Evolutionary conservation across 2,888 invertebrate genomes (phyloP).

Genomic region (Lasioglossum figueresi): DNA sequence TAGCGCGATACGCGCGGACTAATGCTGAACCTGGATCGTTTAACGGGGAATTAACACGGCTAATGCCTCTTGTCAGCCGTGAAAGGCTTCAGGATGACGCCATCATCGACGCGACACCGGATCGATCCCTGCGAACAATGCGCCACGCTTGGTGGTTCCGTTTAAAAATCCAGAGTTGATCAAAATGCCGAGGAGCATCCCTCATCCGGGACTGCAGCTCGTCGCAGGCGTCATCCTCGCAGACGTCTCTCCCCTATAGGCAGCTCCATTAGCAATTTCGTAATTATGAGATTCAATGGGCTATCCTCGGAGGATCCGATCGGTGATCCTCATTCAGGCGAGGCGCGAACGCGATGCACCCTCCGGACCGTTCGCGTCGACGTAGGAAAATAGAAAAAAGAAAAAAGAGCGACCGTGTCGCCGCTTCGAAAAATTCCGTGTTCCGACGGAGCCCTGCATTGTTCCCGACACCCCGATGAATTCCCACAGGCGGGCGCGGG

Average conservation of each 20-base stretch:
- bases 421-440: conserved; percentile 47
- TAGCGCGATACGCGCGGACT: not conserved
- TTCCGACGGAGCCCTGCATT: conserved; percentile 30
- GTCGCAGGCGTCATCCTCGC: conserved; percentile 4
- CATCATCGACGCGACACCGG: conserved; percentile 7
- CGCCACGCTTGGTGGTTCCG: not conserved
- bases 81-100: not conserved
- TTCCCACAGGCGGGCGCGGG: conserved; percentile 63
- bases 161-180: conserved; percentile 11
- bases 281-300: conserved; percentile 77
- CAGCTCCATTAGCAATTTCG: conserved; percentile 80
- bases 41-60: conserved; percentile 4
- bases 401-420: not conserved
- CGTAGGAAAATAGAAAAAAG: not conserved
- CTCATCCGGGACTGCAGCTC: conserved; percentile 32
- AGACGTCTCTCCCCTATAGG: conserved; percentile 34
- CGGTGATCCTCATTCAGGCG: conserved; percentile 64
- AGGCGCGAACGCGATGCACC: conserved; percentile 70
- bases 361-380: conserved; percentile 18
- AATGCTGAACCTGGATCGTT: not conserved
- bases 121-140: conserved; percentile 39
- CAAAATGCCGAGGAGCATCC: conserved; percentile 18
- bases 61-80: not conserved
- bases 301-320: conserved; percentile 59
- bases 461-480: conserved; percentile 41